Evolutionary conservation across 2,888 invertebrate species (phyloP).

Genomic region (Crossocerus cetratus): DNA sequence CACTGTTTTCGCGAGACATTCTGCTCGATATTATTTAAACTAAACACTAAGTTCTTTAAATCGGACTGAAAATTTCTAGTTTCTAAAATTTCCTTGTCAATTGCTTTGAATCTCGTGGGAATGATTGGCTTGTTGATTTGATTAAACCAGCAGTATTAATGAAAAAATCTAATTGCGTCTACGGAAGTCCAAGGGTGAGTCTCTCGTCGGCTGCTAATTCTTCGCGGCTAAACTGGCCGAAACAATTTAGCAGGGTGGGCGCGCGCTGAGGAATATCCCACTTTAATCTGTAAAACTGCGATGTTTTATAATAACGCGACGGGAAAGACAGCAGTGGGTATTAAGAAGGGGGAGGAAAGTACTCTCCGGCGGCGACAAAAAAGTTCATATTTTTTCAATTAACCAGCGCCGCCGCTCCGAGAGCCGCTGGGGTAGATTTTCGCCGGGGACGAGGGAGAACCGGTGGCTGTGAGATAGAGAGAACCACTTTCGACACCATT

Average conservation of each 20-base stretch:
- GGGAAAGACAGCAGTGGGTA: slow-evolving; percentile 53
- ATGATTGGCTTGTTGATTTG: no score
- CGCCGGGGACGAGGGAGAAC: slow-evolving; percentile 32
- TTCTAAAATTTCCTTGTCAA: no score
- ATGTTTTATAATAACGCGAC: slow-evolving; percentile 59
- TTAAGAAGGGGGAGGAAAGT: slow-evolving; percentile 63
- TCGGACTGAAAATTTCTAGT: no score
- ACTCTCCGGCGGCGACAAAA: slow-evolving; percentile 69
- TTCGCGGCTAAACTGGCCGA: slow-evolving; percentile 23
- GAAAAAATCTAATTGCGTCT: no score
- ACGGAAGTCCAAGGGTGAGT: no score
- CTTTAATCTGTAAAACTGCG: slow-evolving; percentile 54
- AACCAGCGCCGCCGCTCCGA: slow-evolving; percentile 65
- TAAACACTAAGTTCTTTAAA: no score
- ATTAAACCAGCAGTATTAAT: no score
- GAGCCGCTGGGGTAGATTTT: slow-evolving; percentile 58
- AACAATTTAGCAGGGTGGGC: slow-evolving; percentile 48
- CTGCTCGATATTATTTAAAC: no score
- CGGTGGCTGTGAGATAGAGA: slow-evolving; percentile 17
- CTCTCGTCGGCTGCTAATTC: no score
- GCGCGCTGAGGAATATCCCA: slow-evolving; percentile 14
- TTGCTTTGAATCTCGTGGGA: no score
- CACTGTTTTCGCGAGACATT: neutral
- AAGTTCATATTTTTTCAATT: slow-evolving; percentile 77
- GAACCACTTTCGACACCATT: slow-evolving; percentile 68